Percentiles rank a stretch among this genome's conserved stretches.
These are phyloP conservation scores for Zosterops hypoxanthus DNA, from an alignment of 2,113 vertebrate species.

Conservation along the genomic window DNA sequence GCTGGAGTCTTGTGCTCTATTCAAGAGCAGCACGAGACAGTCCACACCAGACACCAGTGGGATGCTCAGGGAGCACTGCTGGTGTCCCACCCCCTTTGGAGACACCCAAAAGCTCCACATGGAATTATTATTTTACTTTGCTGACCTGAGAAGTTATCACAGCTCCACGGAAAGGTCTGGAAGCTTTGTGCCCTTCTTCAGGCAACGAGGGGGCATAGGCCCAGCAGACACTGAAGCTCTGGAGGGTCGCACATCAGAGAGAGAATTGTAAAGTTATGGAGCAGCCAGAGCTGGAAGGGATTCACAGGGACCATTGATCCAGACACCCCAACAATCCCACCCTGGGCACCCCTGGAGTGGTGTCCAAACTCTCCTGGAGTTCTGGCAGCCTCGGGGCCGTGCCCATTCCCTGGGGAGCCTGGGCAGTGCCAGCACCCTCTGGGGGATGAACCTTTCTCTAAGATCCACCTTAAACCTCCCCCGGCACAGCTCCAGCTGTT, in stretches of 20 bases:
- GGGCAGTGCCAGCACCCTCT: not conserved
- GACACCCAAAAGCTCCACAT: not conserved
- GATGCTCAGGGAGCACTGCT: not conserved
- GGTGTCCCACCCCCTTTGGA: not conserved
- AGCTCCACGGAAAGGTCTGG: not conserved
- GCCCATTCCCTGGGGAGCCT: not conserved
- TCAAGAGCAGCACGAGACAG: not conserved
- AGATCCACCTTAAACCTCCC: accelerated
- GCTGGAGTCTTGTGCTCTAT: not conserved
- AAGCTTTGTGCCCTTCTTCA: not conserved
- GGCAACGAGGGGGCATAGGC: not conserved
- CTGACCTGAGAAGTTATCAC: not conserved
- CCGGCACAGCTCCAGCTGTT: accelerated
- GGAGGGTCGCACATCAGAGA: not conserved
- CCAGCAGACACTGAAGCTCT: not conserved
- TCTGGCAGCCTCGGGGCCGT: not conserved
- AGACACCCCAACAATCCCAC: not conserved
- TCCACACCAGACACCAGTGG: not conserved
- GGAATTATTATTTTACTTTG: not conserved
- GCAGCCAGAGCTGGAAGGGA: not conserved
- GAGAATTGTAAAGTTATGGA: not conserved
- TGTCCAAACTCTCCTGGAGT: not conserved
- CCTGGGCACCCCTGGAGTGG: accelerated
- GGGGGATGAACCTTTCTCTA: not conserved
- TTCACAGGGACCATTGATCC: accelerated